Evolutionary conservation across 2,797 vertebrate species (phyloP).

Genomic region (Todus mexicanus): DNA sequence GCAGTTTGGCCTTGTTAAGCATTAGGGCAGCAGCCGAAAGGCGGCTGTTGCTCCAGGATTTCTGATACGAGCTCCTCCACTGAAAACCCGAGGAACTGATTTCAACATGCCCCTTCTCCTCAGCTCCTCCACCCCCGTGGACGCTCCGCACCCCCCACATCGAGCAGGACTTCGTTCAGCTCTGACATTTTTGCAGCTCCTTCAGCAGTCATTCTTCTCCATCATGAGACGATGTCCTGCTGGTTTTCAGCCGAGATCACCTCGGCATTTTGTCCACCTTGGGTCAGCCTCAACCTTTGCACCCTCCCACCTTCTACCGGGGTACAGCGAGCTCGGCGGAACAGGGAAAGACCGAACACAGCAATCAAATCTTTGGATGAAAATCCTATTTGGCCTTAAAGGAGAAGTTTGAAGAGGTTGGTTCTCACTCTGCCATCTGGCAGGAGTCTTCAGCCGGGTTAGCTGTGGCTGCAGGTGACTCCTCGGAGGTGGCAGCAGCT

Average conservation of each 20-base stretch:
- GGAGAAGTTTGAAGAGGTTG: neutral
- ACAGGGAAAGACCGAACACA: neutral
- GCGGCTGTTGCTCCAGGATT: rapidly evolving
- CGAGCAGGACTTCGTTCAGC: neutral
- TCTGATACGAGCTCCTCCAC: rapidly evolving
- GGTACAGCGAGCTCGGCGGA: rapidly evolving
- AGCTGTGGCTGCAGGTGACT: neutral
- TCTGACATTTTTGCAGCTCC: neutral
- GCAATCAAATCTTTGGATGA: neutral
- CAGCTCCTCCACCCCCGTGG: rapidly evolving
- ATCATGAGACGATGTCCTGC: rapidly evolving
- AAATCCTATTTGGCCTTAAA: neutral
- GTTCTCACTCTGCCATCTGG: neutral
- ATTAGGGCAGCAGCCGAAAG: rapidly evolving
- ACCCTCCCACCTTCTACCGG: neutral
- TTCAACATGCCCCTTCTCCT: neutral
- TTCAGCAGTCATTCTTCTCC: neutral
- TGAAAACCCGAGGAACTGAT: neutral
- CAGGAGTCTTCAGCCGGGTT: neutral
- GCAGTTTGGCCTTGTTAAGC: neutral
- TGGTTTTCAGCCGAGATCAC: neutral
- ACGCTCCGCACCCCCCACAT: neutral
- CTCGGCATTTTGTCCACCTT: rapidly evolving
- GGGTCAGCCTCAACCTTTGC: neutral
- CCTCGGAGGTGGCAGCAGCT: neutral